phyloP scores from a whole-genome alignment of 2,113 vertebrate genomes.

The Chaetodon trifascialis region DNA sequence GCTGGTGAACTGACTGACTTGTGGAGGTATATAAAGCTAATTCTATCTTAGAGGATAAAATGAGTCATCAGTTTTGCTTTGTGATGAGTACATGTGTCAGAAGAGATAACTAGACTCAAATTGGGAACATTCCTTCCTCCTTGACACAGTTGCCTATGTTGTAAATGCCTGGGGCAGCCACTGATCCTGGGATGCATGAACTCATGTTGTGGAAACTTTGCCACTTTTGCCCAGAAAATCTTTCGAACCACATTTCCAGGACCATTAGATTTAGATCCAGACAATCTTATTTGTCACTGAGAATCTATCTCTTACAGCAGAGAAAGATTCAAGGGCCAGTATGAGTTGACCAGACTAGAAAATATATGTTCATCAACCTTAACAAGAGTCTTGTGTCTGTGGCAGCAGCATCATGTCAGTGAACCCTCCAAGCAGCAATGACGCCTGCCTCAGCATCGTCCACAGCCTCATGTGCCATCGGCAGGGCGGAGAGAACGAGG shows the following conservation, averaged over 20 bases:
- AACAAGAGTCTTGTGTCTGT: slow-evolving; percentile 2
- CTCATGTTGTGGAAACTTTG: too few species aligned
- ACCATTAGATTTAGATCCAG: background rate
- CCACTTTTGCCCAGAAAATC: background rate
- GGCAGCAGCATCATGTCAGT: slow-evolving; percentile 81
- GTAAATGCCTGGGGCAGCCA: background rate
- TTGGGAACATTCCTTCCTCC: background rate
- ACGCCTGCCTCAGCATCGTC: slow-evolving; percentile 88
- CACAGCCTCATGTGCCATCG: slow-evolving; percentile 91
- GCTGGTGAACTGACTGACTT: too few species aligned
- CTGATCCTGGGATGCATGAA: background rate
- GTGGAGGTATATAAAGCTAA: too few species aligned
- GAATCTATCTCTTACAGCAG: too few species aligned
- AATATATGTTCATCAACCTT: background rate
- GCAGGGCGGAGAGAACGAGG: slow-evolving; percentile 88
- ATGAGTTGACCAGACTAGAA: background rate
- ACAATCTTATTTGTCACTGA: background rate
- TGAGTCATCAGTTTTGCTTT: background rate
- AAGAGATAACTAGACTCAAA: background rate
- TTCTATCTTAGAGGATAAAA: background rate
- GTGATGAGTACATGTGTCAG: background rate
- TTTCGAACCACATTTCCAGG: background rate
- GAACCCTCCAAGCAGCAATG: slow-evolving; percentile 84
- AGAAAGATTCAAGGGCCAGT: background rate
- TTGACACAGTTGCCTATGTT: background rate